Percentiles rank a stretch among this genome's conserved stretches.
phyloP scores from a whole-genome alignment of 2,888 invertebrate species.

The Thalpophila matura region DNA sequence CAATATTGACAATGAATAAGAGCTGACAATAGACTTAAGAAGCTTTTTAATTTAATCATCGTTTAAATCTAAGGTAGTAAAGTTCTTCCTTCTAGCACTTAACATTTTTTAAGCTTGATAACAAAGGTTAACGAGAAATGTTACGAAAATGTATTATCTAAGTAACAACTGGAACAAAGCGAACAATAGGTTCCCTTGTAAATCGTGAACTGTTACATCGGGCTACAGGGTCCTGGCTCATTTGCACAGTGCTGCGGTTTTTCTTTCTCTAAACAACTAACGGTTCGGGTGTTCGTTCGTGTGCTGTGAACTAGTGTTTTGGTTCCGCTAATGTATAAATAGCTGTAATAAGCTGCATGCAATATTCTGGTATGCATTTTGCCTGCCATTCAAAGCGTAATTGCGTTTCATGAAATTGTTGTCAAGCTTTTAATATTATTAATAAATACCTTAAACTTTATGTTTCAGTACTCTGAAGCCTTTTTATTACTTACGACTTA shows the following conservation, averaged over 20 bases:
- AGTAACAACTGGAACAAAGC: constrained; percentile 44
- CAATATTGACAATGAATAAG: no score
- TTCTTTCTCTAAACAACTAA: constrained; percentile 46
- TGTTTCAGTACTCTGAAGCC: no score
- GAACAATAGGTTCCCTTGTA: constrained; percentile 49
- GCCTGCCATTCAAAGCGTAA: constrained; percentile 8
- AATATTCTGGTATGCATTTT: constrained; percentile 29
- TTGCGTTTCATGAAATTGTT: constrained; percentile 1
- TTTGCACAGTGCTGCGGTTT: constrained; percentile 49
- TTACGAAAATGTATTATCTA: constrained; percentile 40
- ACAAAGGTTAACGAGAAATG: constrained; percentile 22
- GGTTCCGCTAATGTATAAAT: constrained; percentile 21
- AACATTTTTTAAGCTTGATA: constrained; percentile 22
- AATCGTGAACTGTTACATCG: constrained; percentile 39
- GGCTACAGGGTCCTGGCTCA: constrained; percentile 34
- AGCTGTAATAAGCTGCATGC: constrained; percentile 16
- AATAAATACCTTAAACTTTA: no score
- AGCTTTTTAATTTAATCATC: no score
- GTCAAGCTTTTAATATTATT: no score
- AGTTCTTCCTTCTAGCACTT: constrained; percentile 10
- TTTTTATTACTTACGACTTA: no score
- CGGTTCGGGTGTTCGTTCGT: constrained; percentile 42
- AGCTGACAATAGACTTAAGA: no score
- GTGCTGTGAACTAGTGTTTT: constrained; percentile 8
- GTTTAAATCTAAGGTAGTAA: no score